Conservation (phyloP, 2,113 vertebrate genomes). For the Hyaena hyaena region DNA sequence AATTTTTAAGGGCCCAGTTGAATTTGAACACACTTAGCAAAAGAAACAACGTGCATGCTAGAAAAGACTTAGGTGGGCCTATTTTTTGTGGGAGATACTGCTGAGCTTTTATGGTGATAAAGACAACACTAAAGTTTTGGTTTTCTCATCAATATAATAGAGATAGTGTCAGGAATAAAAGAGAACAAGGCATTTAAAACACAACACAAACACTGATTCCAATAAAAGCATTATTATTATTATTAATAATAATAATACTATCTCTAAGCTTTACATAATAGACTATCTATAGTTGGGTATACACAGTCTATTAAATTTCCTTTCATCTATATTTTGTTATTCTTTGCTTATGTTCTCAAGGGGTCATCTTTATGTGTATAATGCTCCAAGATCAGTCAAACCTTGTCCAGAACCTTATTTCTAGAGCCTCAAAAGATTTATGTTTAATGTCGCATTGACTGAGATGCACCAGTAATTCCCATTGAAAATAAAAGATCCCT, state of each 20-base stretch:
- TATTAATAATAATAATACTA: neutral
- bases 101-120: neutral
- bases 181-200: neutral
- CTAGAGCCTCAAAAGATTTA: neutral
- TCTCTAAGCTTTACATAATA: neutral
- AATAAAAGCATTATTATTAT: neutral
- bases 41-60: neutral
- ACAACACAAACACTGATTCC: neutral
- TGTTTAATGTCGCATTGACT: neutral
- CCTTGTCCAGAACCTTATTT: neutral
- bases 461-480: neutral
- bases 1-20: neutral
- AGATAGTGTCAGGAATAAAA: neutral
- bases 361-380: neutral
- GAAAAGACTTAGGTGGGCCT: neutral
- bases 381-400: neutral
- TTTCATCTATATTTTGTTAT: neutral
- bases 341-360: conserved; percentile 5
- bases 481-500: neutral
- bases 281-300: neutral
- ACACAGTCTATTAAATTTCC: neutral
- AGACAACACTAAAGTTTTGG: neutral
- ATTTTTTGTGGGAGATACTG: neutral
- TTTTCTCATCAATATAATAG: neutral
- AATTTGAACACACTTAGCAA: conserved; percentile 3